Evolutionary conservation across 1,140 invertebrate species (phyloP), one percentile per base, ranked within the genome.

Genomic region (Akabosia matsudoensis): DNA sequence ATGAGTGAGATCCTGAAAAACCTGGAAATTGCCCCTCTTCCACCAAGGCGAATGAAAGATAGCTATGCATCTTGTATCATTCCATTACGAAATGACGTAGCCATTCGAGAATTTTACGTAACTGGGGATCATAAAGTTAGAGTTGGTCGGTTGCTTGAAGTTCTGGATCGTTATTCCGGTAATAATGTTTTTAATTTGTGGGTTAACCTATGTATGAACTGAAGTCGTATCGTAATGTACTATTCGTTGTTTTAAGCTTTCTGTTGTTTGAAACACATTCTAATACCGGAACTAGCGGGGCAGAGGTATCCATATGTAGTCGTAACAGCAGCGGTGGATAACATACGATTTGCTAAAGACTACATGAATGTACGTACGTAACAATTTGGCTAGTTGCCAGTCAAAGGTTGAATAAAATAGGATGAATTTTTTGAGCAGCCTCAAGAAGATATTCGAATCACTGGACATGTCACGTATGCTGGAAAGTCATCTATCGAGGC

Each of bases 81-180:
- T 77, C 92, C 92, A 0, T 82, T 94, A 1, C 88, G 87, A 22
- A 85, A 84, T 1, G 86, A 92, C 83, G 79, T 84, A 0, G 77
- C 80, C 1, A 82, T 92, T 13, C 87, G 91, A 79, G 89, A 92
- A 76, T 89, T 90, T 82, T 93, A 93, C 83, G 86, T 90, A 0
- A 90, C 90, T 14, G 88, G 88, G 80, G 83, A 88, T 76, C 89
- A 90, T 0, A 86, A 86, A 76, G 89, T 93, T 1, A 85, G 92
- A 75, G 84, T 92, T 79, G 92, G 92, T 14, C 85, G 92, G 75
- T 85, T 94, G 1, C 83, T 93, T 74, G 92, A 94, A 85, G 92
- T 93, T 83, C 88, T 94, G 84, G 92, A 94, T 84, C 87, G 91
- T 74, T 92, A 93, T 88, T 91, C 91, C 73, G 89, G 89, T 90